Percentiles rank a stretch among this genome's conserved stretches.
These are phyloP conservation scores for Dicerorhinus sumatrensis DNA, from an alignment of 2,113 vertebrate genomes.

Conservation along the genomic window DNA sequence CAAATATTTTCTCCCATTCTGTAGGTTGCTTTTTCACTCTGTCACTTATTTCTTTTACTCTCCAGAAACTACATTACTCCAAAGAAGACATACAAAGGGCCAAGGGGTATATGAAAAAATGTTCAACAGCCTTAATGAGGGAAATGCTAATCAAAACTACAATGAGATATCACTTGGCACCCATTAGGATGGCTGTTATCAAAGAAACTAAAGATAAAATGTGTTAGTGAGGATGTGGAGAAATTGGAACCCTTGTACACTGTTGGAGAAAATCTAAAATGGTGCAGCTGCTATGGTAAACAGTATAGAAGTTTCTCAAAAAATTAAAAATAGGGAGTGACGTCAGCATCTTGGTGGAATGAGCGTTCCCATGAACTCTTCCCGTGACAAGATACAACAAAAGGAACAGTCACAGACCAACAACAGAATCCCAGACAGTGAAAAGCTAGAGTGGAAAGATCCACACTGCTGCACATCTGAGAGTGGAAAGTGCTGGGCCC, in stretches of 20 bases:
- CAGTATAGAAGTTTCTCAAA: background rate
- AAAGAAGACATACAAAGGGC: background rate
- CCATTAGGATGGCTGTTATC: background rate
- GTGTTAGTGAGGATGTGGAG: background rate
- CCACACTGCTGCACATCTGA: too few species aligned
- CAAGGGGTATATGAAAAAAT: background rate
- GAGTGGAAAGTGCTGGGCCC: too few species aligned
- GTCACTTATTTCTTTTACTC: background rate
- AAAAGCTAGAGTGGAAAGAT: too few species aligned
- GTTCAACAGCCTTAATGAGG: background rate
- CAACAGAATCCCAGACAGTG: too few species aligned
- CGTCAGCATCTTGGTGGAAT: too few species aligned
- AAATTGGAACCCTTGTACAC: background rate
- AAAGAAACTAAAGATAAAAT: background rate
- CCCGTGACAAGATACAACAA: too few species aligned
- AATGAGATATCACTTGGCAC: background rate
- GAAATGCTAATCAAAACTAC: background rate
- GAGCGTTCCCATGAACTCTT: too few species aligned
- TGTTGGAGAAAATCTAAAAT: background rate
- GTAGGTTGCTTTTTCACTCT: background rate
- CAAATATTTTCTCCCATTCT: background rate
- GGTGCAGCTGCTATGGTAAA: background rate
- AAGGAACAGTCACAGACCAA: too few species aligned
- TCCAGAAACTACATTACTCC: background rate
- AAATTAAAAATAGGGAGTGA: background rate